Percentiles rank a stretch among this genome's conserved stretches.
phyloP scores from a whole-genome alignment of 2,113 vertebrate species.

The Ochotona curzoniae region DNA sequence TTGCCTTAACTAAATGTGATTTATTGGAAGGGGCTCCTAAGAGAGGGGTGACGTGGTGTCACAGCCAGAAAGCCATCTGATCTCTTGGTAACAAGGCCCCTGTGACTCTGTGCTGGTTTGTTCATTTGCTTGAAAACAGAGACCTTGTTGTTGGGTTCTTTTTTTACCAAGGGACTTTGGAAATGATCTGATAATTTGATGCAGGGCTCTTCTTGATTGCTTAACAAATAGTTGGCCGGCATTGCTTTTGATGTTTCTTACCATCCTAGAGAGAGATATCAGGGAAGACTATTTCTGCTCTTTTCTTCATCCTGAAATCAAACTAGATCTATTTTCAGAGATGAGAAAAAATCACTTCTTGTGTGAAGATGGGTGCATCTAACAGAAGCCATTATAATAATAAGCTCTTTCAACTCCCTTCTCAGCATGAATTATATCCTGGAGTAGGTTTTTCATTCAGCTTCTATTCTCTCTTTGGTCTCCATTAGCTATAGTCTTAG shows the following conservation, averaged over 20 bases:
- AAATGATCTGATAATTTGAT: neutral
- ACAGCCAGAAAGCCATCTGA: neutral
- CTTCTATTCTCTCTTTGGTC: neutral
- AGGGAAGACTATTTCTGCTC: neutral
- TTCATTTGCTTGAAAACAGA: slow-evolving; percentile 12
- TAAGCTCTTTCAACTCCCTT: neutral
- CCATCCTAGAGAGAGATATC: neutral
- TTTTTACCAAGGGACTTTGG: slow-evolving; percentile 15
- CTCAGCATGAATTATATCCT: neutral
- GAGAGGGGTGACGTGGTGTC: neutral
- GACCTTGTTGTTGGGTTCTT: neutral
- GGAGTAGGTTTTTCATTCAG: neutral
- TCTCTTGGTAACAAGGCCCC: slow-evolving; percentile 52
- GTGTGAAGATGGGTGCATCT: neutral
- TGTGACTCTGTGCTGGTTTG: neutral
- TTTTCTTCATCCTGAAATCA: neutral
- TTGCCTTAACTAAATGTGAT: neutral
- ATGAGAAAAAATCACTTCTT: neutral
- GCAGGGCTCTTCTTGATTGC: neutral
- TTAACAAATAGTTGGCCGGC: neutral
- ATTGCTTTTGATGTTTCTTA: neutral
- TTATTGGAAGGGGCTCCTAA: neutral
- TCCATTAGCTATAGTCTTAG: neutral
- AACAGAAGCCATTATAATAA: neutral
- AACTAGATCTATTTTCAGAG: neutral